phyloP scores from a whole-genome alignment of 2,888 invertebrate species.

The Orthosia cruda region DNA sequence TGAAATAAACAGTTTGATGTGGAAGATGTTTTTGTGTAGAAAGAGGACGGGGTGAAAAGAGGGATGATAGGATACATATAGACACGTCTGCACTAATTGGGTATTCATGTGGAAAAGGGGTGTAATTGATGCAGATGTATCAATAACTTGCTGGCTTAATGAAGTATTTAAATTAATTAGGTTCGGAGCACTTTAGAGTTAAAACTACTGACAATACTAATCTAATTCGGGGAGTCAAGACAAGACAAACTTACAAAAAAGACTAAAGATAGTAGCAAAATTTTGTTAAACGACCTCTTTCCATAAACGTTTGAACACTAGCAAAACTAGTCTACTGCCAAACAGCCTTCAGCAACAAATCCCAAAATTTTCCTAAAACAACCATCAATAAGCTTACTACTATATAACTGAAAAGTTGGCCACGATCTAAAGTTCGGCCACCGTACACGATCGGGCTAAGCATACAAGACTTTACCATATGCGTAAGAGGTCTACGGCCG shows the following conservation, averaged over 20 bases:
- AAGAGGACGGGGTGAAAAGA: conserved; percentile 10
- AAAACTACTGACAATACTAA: too few species aligned
- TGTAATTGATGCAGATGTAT: background rate
- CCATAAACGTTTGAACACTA: background rate
- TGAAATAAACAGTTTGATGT: conserved; percentile 41
- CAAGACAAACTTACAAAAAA: too few species aligned
- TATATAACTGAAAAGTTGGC: conserved; percentile 39
- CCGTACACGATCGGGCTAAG: conserved; percentile 2
- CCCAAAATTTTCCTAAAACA: conserved; percentile 30
- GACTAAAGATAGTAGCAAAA: background rate
- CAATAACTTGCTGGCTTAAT: background rate
- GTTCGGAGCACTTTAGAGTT: background rate
- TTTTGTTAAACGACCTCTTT: background rate
- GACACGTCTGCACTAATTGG: conserved; percentile 12
- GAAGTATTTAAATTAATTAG: background rate
- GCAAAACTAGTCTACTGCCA: conserved; percentile 3
- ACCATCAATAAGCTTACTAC: conserved; percentile 22
- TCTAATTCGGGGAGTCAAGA: too few species aligned
- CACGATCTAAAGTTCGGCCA: conserved; percentile 10
- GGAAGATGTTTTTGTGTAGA: conserved; percentile 27
- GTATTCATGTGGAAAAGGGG: background rate
- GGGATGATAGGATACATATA: background rate
- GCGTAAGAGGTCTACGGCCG: conserved; percentile 44
- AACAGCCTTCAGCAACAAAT: conserved; percentile 18
- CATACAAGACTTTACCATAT: conserved; percentile 31